Evolutionary conservation across 2,888 invertebrate genomes (phyloP).

Genomic region (Hetaerina titia): DNA sequence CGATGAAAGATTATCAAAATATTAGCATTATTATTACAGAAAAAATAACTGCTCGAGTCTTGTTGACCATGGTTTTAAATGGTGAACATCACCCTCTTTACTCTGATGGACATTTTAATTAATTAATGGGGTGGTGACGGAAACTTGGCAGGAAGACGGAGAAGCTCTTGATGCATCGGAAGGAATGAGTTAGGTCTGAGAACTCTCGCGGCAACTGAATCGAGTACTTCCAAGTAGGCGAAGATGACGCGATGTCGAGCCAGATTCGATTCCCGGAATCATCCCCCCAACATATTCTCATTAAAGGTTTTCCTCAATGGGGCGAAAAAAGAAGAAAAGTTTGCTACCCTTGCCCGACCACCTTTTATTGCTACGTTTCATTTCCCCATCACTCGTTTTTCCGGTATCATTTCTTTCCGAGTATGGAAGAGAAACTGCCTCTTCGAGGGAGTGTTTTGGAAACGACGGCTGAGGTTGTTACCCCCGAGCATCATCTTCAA

Average conservation of each 20-base stretch:
- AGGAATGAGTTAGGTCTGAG: not conserved
- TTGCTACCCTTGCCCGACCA: not conserved
- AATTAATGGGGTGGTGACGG: not conserved
- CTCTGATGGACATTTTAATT: too few relatives aligned
- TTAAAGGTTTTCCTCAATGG: conserved; percentile 5
- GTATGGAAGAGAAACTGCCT: not conserved
- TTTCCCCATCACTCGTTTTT: not conserved
- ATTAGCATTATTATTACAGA: too few relatives aligned
- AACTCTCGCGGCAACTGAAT: not conserved
- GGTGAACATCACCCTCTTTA: too few relatives aligned
- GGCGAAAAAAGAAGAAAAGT: not conserved
- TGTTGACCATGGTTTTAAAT: too few relatives aligned
- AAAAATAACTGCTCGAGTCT: too few relatives aligned
- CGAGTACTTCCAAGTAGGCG: not conserved
- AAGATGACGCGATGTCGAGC: not conserved
- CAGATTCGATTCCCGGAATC: conserved; percentile 56
- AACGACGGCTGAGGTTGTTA: not conserved
- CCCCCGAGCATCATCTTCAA: not conserved
- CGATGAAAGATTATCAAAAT: too few relatives aligned
- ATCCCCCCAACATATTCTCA: not conserved
- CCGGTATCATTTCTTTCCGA: not conserved
- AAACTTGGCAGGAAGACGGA: not conserved
- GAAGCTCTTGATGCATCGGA: not conserved
- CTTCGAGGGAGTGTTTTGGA: not conserved
- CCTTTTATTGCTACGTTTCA: not conserved